A percentile compares a stretch with the other conserved stretches of the same genome.
phyloP scores from a whole-genome alignment of 2,888 invertebrate genomes.

The Drosophila limbata region DNA sequence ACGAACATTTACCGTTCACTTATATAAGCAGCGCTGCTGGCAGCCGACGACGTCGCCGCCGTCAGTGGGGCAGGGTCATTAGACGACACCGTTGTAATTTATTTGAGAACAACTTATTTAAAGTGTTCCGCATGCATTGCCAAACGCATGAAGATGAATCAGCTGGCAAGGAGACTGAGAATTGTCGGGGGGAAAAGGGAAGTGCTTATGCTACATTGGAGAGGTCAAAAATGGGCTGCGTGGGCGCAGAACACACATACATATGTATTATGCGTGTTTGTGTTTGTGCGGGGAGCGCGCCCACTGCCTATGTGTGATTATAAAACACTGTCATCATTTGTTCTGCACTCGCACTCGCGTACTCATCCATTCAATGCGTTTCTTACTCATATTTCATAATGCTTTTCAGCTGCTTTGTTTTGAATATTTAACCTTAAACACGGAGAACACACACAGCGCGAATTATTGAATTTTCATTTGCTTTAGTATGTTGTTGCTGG shows the following conservation, averaged over 20 bases:
- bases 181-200: conserved; percentile 2
- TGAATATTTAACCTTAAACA: conserved; percentile 64
- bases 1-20: conserved; percentile 52
- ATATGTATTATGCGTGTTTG: conserved; percentile 15
- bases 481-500: conserved; percentile 36
- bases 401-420: conserved; percentile 27
- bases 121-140: conserved; percentile 52
- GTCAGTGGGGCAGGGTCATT: conserved; percentile 79
- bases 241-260: conserved; percentile 54
- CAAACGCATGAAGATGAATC: conserved; percentile 61
- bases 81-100: conserved; percentile 64
- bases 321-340: conserved; percentile 73
- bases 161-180: conserved; percentile 57
- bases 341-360: conserved; percentile 41
- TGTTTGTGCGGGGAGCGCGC: conserved; percentile 40
- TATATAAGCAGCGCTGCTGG: conserved; percentile 64
- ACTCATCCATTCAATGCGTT: conserved; percentile 49
- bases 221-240: conserved; percentile 75
- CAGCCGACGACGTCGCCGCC: conserved; percentile 20
- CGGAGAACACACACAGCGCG: conserved; percentile 28
- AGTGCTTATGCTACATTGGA: conserved; percentile 52
- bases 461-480: conserved; percentile 80
- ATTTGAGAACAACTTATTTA: conserved; percentile 37
- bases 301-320: conserved; percentile 56
- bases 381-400: conserved; percentile 73